Evolutionary conservation across 2,113 vertebrate species (phyloP), one percentile per base, ranked within the genome.

Genomic region (Saimiri boliviensis): DNA sequence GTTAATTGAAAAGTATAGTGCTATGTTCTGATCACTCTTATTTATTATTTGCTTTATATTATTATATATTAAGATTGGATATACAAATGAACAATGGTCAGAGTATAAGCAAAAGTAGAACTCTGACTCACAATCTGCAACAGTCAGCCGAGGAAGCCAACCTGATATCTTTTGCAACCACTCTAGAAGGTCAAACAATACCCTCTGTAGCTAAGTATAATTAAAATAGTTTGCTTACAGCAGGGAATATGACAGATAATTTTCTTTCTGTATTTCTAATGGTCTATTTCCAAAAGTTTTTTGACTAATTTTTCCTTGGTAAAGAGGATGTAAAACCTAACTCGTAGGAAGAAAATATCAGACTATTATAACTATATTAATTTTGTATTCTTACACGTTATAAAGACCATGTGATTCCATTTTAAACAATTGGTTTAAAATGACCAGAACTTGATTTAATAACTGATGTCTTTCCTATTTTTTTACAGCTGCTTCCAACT

Each of bases 231-330:
- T 96, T 97, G 49, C 58, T 66, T 82, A 0, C 14, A 91, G 58
- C 56, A 58, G 49, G 35, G 12, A 91, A 2, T 93, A 37, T 84
- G 23, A 79, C 12, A 77, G n/a, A 91, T 2, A 30, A 90, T 23
- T 96, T 85, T 2, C 82, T 96, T 84, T 93, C 27, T 35, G 20
- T 84, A 27, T 92, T 82, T 84, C 25, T 73, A 83, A 77, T 66
- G 5, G 0, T 42, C 19, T 60, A 16, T 86, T 35, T 74, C 84
- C 40, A 68, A 81, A 56, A 70, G 4, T 30, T 40, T 30, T 63
- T 47, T 14, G 0, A n/a, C 47, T 83, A 12, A 37, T 47, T 85
- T 32, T 63, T 49, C 35, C 40, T 80, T 82, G 42, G 10, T 8
- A 93, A 12, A 74, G 12, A 91, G 27, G 35, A 47, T 32, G 4